A percentile compares a stretch with the other conserved stretches of the same genome.
Evolutionary conservation across 1,140 invertebrate genomes (phyloP).

Genomic region (Colletes latitarsis): DNA sequence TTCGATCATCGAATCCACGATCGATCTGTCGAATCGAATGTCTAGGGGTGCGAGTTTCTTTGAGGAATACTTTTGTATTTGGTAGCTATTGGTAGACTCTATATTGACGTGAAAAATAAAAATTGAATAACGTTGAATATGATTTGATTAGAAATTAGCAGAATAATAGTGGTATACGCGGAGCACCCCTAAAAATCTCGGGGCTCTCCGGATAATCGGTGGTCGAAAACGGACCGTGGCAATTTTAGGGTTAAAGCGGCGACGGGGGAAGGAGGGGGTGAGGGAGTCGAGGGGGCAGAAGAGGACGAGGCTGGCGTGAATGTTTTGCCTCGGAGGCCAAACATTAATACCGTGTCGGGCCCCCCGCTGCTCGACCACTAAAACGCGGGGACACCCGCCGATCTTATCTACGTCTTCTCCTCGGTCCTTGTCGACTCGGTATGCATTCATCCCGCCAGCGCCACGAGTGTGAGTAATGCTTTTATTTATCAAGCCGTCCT

Average conservation of each 20-base stretch:
- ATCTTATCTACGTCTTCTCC: constrained; percentile 78
- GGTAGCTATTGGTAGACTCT: no score
- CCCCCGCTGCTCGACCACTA: constrained; percentile 76
- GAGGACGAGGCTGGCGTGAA: constrained; percentile 63
- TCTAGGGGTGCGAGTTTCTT: no score
- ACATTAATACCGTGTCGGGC: constrained; percentile 79
- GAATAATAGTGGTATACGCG: no score
- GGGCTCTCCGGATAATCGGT: neutral
- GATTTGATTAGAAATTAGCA: no score
- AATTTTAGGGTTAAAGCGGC: constrained; percentile 50
- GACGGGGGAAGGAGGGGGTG: constrained; percentile 19
- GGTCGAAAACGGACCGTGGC: constrained; percentile 22
- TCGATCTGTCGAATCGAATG: no score
- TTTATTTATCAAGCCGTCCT: constrained; percentile 78
- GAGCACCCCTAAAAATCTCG: no score
- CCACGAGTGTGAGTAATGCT: constrained; percentile 76
- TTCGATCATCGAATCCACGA: no score
- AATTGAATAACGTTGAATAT: no score
- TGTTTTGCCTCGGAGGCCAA: constrained; percentile 78
- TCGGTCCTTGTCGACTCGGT: constrained; percentile 77
- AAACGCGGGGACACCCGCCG: constrained; percentile 78
- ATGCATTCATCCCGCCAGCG: constrained; percentile 76
- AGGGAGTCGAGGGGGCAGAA: neutral
- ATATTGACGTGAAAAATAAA: no score
- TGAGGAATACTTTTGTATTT: no score